These are phyloP conservation scores for Microtus montanus DNA, from an alignment of 2,113 vertebrate genomes.

Conservation along the genomic window DNA sequence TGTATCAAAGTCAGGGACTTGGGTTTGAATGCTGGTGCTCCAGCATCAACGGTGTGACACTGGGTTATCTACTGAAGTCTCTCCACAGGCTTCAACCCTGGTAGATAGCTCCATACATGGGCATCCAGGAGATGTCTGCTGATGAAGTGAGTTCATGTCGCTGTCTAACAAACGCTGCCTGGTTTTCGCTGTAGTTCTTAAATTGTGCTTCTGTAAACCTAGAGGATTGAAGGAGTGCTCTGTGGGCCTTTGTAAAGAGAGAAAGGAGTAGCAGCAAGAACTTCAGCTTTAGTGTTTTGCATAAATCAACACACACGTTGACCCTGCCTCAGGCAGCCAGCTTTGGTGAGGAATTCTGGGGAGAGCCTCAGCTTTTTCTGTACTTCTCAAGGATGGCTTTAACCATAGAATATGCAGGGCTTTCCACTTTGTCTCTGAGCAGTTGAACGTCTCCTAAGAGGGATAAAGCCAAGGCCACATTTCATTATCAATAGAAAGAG, in stretches of 20 bases:
- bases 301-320: neutral
- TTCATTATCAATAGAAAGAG: conserved; percentile 1
- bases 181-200: neutral
- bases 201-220: neutral
- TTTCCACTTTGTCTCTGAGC: neutral
- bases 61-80: neutral
- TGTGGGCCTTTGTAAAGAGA: neutral
- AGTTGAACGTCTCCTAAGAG: neutral
- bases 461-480: neutral
- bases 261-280: neutral
- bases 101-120: accelerated
- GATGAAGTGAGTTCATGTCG: neutral
- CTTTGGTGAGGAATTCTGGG: neutral
- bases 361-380: neutral
- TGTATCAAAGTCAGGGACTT: accelerated
- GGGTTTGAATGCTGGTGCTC: neutral
- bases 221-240: neutral
- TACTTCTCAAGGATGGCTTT: neutral
- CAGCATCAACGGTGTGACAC: accelerated
- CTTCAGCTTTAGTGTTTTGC: neutral
- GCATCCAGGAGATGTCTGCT: neutral
- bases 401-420: neutral
- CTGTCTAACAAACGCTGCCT: neutral
- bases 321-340: accelerated
- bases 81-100: neutral